These are phyloP conservation scores for Philaenus spumarius DNA, from an alignment of 1,140 invertebrate genomes.

Conservation along the genomic window DNA sequence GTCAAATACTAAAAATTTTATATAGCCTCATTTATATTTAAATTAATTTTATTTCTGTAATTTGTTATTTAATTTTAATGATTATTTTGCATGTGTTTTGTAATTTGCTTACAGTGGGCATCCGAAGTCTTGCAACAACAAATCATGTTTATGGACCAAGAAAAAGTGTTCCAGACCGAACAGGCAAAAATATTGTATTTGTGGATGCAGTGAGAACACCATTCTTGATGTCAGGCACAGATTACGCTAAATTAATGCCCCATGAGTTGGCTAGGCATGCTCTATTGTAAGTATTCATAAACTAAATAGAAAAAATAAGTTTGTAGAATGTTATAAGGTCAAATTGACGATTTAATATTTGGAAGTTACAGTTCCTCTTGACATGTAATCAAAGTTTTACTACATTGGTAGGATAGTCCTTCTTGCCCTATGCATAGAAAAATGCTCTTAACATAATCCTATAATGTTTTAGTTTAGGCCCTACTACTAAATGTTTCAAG, in stretches of 20 bases:
- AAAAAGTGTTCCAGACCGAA: constrained; percentile 49
- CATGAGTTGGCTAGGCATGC: constrained; percentile 90
- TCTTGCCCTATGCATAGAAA: too few species aligned
- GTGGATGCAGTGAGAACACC: constrained; percentile 96
- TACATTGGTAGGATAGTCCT: neutral
- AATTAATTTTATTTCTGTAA: too few species aligned
- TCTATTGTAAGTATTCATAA: constrained; percentile 72
- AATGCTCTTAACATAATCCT: too few species aligned
- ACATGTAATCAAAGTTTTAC: neutral
- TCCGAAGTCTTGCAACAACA: constrained; percentile 15
- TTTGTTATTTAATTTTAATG: too few species aligned
- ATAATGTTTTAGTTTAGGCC: too few species aligned
- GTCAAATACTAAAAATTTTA: too few species aligned
- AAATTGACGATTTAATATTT: neutral
- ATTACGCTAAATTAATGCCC: constrained; percentile 91
- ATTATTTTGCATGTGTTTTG: too few species aligned
- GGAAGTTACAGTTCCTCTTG: too few species aligned
- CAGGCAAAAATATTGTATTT: constrained; percentile 84
- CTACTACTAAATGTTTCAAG: too few species aligned
- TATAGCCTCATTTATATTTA: too few species aligned
- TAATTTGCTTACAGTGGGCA: neutral
- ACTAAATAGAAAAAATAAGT: too few species aligned
- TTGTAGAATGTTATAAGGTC: neutral
- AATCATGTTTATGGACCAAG: constrained; percentile 20
- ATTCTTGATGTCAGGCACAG: constrained; percentile 88